Percentiles rank a stretch among this genome's conserved stretches.
phyloP scores from a whole-genome alignment of 1,140 invertebrate genomes.

The Maconellicoccus hirsutus region DNA sequence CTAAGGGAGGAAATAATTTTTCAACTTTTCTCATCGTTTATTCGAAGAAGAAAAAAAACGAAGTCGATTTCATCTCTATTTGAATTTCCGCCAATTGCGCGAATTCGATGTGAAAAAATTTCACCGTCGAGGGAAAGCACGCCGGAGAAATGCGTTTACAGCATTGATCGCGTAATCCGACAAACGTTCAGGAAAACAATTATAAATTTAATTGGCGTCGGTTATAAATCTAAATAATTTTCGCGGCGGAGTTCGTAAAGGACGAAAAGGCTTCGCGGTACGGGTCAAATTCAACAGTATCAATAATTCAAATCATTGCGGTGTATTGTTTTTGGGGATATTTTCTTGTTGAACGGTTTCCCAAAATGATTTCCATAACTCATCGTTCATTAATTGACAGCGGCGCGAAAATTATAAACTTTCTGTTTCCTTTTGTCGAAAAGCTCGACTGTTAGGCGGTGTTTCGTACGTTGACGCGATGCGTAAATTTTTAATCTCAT shows the following conservation, averaged over 20 bases:
- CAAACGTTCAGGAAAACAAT: neutral
- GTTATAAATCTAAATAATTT: neutral
- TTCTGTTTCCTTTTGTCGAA: neutral
- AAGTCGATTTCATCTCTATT: too few relatives aligned
- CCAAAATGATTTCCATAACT: neutral
- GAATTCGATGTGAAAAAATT: too few relatives aligned
- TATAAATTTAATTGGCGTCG: neutral
- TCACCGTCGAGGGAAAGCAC: too few relatives aligned
- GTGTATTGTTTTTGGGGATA: neutral
- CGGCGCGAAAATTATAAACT: neutral
- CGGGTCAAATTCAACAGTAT: neutral
- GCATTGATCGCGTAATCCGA: neutral
- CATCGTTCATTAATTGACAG: constrained; percentile 4
- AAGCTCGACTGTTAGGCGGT: too few relatives aligned
- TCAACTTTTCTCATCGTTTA: too few relatives aligned
- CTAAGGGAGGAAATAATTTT: too few relatives aligned
- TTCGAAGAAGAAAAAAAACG: too few relatives aligned
- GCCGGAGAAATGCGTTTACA: too few relatives aligned
- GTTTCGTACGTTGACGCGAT: neutral
- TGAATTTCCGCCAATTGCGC: too few relatives aligned
- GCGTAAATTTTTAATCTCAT: neutral
- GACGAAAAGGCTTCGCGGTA: neutral
- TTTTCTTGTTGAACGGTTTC: neutral
- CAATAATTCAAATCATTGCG: neutral
- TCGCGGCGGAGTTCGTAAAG: neutral